phyloP scores from a whole-genome alignment of 1,140 invertebrate genomes.

The Xylocopa sonorina region DNA sequence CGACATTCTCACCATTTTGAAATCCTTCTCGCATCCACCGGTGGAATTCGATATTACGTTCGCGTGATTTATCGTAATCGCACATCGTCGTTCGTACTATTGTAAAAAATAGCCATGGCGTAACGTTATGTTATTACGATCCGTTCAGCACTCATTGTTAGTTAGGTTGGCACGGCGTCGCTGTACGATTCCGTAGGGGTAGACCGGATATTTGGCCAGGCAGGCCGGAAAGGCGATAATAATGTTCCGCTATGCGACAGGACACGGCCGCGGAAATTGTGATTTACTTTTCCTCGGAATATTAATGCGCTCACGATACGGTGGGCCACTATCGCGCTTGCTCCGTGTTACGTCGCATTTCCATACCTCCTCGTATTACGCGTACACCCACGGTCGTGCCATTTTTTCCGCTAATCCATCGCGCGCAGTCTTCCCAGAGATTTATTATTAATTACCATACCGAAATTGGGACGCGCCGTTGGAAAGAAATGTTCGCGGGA shows the following conservation, averaged over 20 bases:
- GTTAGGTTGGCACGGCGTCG: too few relatives aligned
- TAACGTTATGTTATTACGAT: too few relatives aligned
- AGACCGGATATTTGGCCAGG: constrained; percentile 49
- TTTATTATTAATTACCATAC: constrained; percentile 31
- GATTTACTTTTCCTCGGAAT: constrained; percentile 74
- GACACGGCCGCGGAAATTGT: constrained; percentile 67
- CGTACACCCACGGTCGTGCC: constrained; percentile 6
- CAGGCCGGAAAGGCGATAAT: constrained; percentile 65
- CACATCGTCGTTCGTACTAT: too few relatives aligned
- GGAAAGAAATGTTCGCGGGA: background rate
- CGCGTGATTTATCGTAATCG: too few relatives aligned
- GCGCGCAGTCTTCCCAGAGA: background rate
- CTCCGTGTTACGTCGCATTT: constrained; percentile 41
- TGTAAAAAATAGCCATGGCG: too few relatives aligned
- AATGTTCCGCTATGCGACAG: constrained; percentile 65
- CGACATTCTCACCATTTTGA: too few relatives aligned
- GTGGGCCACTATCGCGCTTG: constrained; percentile 57
- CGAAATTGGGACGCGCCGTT: background rate
- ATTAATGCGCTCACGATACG: constrained; percentile 67
- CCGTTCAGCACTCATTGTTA: too few relatives aligned
- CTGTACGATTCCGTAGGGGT: constrained; percentile 3
- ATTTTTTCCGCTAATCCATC: constrained; percentile 7
- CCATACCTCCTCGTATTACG: constrained; percentile 50
- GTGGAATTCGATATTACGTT: too few relatives aligned
- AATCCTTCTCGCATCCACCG: too few relatives aligned